A percentile compares a stretch with the other conserved stretches of the same genome.
Conservation (phyloP, 2,113 vertebrate species). For the Embiotoca jacksoni region DNA sequence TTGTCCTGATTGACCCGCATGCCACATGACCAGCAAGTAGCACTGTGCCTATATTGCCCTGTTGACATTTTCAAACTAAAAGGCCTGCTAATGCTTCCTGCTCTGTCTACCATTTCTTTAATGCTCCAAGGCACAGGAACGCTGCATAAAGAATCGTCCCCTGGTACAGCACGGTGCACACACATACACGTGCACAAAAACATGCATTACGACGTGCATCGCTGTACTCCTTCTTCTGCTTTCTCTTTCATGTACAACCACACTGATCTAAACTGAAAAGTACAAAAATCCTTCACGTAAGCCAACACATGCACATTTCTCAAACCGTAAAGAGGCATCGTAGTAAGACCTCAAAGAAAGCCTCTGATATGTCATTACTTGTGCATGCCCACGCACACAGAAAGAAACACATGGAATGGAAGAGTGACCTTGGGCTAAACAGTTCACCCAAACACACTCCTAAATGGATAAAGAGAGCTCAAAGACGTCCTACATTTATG, state of each 20-base stretch:
- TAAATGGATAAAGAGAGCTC: slow-evolving; percentile 1
- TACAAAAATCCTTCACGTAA: slow-evolving; percentile 5
- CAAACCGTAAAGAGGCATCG: not conserved
- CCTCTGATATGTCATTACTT: slow-evolving; percentile 25
- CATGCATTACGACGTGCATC: slow-evolving; percentile 1
- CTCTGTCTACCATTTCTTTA: slow-evolving; percentile 70
- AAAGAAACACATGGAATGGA: slow-evolving; percentile 42
- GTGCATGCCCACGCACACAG: slow-evolving; percentile 4
- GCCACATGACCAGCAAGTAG: slow-evolving; percentile 34
- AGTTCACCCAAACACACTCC: slow-evolving; percentile 10
- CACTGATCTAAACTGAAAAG: slow-evolving; percentile 30
- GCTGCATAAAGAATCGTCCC: slow-evolving; percentile 51
- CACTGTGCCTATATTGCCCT: slow-evolving; percentile 45
- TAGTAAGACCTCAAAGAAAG: slow-evolving; percentile 39
- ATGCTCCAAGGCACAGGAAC: slow-evolving; percentile 67
- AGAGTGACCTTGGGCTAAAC: slow-evolving; percentile 22
- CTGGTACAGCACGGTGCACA: slow-evolving; percentile 29
- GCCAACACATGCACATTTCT: slow-evolving; percentile 12
- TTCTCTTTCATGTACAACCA: not conserved
- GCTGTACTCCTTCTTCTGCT: not conserved
- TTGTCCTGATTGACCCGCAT: slow-evolving; percentile 30
- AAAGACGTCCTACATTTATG: slow-evolving; percentile 28
- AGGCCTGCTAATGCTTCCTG: slow-evolving; percentile 72
- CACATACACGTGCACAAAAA: slow-evolving; percentile 3
- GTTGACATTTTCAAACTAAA: slow-evolving; percentile 67